phyloP scores from a whole-genome alignment of 2,113 vertebrate species.

The Siniperca knerii region DNA sequence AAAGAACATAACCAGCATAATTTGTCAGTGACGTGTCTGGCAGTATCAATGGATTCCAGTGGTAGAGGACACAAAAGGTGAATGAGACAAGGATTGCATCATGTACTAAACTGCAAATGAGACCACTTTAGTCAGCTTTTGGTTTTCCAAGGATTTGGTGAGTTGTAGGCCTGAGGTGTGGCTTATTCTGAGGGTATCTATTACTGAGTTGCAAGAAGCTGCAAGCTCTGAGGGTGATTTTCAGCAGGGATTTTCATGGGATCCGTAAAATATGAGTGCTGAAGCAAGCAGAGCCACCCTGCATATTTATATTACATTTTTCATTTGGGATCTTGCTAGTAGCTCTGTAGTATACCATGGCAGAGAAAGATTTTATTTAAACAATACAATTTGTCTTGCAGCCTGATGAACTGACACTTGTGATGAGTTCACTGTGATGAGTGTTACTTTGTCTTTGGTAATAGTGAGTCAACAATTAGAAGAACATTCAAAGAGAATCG shows the following conservation, averaged over 20 bases:
- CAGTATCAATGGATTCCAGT: neutral
- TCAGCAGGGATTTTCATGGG: neutral
- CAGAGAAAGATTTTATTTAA: neutral
- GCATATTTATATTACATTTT: neutral
- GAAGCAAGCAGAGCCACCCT: neutral
- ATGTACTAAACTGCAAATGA: neutral
- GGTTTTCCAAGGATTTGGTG: neutral
- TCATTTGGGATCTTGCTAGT: neutral
- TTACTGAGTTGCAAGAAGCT: neutral
- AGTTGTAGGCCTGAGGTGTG: constrained; percentile 3
- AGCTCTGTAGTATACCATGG: neutral
- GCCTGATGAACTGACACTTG: neutral
- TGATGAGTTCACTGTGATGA: neutral
- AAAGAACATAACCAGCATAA: constrained; percentile 29
- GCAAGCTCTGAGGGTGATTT: constrained; percentile 1
- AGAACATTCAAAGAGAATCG: neutral
- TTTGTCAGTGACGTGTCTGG: constrained; percentile 24
- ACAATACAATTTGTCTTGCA: neutral
- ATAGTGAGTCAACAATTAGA: neutral
- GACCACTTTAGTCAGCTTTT: neutral
- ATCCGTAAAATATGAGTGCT: neutral
- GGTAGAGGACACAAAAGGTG: neutral
- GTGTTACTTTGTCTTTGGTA: neutral
- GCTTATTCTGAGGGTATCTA: neutral
- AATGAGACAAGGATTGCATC: constrained; percentile 6